Evolutionary conservation across 2,113 vertebrate species (phyloP).

Genomic region (Lynx canadensis): DNA sequence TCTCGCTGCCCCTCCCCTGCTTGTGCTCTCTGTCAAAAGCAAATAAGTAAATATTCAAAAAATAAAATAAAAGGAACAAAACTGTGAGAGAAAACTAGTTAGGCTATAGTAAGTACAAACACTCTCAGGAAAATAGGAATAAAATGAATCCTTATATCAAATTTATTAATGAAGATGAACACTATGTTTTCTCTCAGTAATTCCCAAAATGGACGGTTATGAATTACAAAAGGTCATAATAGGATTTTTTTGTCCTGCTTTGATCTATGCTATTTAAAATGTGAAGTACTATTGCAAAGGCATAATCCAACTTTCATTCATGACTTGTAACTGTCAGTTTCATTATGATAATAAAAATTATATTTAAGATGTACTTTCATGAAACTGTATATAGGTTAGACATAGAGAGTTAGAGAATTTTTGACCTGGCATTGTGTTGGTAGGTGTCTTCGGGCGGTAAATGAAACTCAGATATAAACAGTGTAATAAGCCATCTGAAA

Average conservation of each 20-base stretch:
- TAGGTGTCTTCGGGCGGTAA: conserved; percentile 34
- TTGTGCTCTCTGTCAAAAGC: too few species aligned
- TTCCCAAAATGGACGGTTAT: background rate
- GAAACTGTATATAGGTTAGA: background rate
- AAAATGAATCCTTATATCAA: conserved; percentile 47
- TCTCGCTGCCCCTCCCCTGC: too few species aligned
- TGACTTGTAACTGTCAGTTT: background rate
- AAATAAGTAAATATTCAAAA: too few species aligned
- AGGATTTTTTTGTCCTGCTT: background rate
- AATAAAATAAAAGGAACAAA: background rate
- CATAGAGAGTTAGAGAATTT: background rate
- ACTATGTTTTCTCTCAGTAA: background rate
- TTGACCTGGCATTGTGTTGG: background rate
- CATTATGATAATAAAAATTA: conserved; percentile 2
- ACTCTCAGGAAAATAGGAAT: conserved; percentile 29
- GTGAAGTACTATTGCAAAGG: background rate
- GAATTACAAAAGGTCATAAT: background rate
- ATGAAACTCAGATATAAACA: conserved; percentile 48
- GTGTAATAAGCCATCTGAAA: conserved; percentile 18
- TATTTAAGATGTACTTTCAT: conserved; percentile 30
- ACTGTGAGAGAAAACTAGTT: background rate
- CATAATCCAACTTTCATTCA: background rate
- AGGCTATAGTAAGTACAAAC: background rate
- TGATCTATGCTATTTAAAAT: conserved; percentile 17
- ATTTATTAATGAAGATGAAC: conserved; percentile 42